phyloP scores from a whole-genome alignment of 2,888 invertebrate species.

The Eurois occulta region DNA sequence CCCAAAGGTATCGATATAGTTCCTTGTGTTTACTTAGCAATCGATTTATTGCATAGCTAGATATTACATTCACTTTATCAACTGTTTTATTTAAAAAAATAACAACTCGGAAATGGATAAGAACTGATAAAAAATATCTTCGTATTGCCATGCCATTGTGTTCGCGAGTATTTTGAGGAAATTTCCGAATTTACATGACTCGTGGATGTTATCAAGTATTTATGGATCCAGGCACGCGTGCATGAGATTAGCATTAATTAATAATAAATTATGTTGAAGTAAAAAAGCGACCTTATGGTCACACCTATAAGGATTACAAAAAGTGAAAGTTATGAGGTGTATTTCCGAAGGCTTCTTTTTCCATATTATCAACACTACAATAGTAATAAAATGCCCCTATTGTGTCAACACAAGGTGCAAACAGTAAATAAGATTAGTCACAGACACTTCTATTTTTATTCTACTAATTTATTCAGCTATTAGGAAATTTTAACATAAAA shows the following conservation, averaged over 20 bases:
- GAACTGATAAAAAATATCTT: slow-evolving; percentile 9
- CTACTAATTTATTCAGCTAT: slow-evolving; percentile 32
- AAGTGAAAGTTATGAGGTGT: slow-evolving; percentile 21
- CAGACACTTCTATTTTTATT: slow-evolving; percentile 22
- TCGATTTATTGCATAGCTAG: background rate
- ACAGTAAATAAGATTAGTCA: slow-evolving; percentile 31
- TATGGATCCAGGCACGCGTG: slow-evolving; percentile 2
- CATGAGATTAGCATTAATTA: slow-evolving; percentile 12
- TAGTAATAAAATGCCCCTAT: slow-evolving; percentile 5
- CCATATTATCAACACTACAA: background rate
- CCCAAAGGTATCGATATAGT: no score
- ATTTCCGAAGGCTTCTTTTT: slow-evolving; percentile 19
- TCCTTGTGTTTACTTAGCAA: slow-evolving; percentile 38
- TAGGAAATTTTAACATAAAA: slow-evolving; percentile 48
- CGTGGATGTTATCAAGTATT: background rate
- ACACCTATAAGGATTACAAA: background rate
- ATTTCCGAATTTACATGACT: background rate
- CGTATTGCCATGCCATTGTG: background rate
- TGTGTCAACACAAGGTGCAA: slow-evolving; percentile 11
- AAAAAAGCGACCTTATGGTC: slow-evolving; percentile 10
- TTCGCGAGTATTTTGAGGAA: slow-evolving; percentile 5
- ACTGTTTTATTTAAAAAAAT: background rate
- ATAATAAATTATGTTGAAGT: background rate
- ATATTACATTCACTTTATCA: slow-evolving; percentile 33
- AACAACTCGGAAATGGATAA: slow-evolving; percentile 27